Base-by-base conservation (phyloP, 2,113 vertebrate species). In the Pimephales promelas region DNA sequence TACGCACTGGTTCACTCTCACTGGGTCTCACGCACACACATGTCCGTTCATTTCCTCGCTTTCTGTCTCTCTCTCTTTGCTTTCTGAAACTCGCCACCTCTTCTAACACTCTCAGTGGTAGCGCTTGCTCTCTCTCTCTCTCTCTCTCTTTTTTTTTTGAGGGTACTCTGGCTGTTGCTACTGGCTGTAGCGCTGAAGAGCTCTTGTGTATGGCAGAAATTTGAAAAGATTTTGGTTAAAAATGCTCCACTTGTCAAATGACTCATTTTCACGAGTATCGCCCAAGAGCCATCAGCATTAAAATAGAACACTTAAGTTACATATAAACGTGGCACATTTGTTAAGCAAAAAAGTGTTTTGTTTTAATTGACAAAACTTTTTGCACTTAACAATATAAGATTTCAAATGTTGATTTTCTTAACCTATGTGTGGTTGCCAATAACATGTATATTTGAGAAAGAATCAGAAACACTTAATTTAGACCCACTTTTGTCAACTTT, bases 201-300 rank as follows among this genome's bases (percentile, higher is more conserved):
- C 95, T 96, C 96, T 97, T 96, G 96, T 96, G 93, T 95, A 97
- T 95, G 93, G 95, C 95, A 95, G 95, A 95, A 96, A 95, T 97
- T 96, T 95, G 95, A 95, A 95, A 96, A 96, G 95, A 96, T 93
- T 96, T 96, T 94, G 66, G 84, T 83, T 85, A 49, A 79, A 80
- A 80, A 80, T 76, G 47, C 45, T 43, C 56, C 26, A 62, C 36
- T 64, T 79, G 71, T 54, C 81, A 81, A 71, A 71, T 84, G 86
- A 84, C 66, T 85, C 74, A 79, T 83, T 87, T 72, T 57, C 59
- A 66, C 74, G 16, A 79, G 77, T 47, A 79, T 79, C 40, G 47
- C 59, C 8, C 26, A 81, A 81, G 43, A 54, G 62, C 59, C 20
- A 49, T 81, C 20, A 34, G 40, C 8, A 36, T 28, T 52, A 66